These are phyloP conservation scores for Entelurus aequoreus DNA, from an alignment of 2,113 vertebrate genomes.

Conservation along the genomic window DNA sequence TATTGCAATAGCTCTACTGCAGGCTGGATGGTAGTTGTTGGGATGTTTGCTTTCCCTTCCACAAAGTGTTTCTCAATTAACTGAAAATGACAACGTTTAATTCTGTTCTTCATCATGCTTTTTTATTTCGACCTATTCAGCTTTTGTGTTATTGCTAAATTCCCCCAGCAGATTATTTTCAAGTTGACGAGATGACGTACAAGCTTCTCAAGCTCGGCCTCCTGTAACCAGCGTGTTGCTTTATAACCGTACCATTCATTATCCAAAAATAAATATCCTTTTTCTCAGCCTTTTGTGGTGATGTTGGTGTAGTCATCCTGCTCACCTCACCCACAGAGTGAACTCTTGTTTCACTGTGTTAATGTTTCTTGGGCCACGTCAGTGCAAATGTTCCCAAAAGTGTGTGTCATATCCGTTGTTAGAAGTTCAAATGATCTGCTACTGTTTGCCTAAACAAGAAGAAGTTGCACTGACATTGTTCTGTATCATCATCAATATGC, in stretches of 20 bases:
- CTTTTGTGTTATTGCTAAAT: neutral
- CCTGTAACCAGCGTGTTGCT: too few relatives aligned
- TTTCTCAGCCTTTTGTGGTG: constrained; percentile 3
- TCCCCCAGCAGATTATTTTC: too few relatives aligned
- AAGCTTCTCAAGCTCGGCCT: too few relatives aligned
- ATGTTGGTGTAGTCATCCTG: constrained; percentile 22
- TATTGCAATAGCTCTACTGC: too few relatives aligned
- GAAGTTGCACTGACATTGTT: too few relatives aligned
- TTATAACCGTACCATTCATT: too few relatives aligned
- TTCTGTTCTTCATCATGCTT: neutral
- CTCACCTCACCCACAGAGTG: constrained; percentile 38
- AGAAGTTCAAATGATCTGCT: too few relatives aligned
- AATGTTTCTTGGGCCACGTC: constrained; percentile 8
- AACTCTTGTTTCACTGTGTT: constrained; percentile 25
- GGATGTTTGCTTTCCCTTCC: too few relatives aligned
- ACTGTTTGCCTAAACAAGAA: too few relatives aligned
- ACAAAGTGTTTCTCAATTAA: neutral
- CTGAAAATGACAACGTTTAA: constrained; percentile 1
- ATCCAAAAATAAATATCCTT: neutral
- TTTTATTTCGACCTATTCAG: neutral
- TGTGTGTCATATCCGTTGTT: neutral
- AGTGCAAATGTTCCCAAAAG: constrained; percentile 22
- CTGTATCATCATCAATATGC: too few relatives aligned
- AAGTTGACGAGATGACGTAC: too few relatives aligned
- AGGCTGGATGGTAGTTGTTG: too few relatives aligned